Conservation (phyloP, 2,888 invertebrate species). For the Crepidodera aurea region DNA sequence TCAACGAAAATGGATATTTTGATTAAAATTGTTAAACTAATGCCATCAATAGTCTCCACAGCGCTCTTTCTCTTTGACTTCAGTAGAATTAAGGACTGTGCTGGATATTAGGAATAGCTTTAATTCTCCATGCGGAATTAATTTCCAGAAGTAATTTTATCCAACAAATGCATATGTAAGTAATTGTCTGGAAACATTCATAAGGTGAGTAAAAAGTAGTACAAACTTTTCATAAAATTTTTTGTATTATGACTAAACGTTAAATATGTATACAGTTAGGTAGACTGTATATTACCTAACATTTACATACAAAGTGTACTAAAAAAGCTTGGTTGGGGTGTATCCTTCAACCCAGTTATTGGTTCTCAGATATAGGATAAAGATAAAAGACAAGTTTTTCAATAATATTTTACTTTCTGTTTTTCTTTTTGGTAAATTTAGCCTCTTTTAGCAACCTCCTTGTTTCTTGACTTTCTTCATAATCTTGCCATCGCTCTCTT, state of each 20-base stretch:
- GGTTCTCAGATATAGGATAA: no score
- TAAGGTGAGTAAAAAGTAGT: no score
- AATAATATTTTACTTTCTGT: background rate
- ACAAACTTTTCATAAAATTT: no score
- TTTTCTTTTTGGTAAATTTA: conserved; percentile 36
- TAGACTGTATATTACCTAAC: no score
- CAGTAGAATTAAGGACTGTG: background rate
- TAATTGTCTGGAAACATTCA: no score
- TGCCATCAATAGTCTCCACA: conserved; percentile 15
- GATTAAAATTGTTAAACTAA: conserved; percentile 18
- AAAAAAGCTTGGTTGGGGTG: no score
- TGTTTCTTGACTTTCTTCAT: conserved; percentile 39
- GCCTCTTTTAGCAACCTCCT: conserved; percentile 39
- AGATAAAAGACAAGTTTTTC: no score
- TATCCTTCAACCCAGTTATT: no score
- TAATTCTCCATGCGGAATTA: background rate
- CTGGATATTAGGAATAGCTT: background rate
- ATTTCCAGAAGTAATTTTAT: background rate
- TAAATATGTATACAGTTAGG: no score
- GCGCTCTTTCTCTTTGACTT: background rate
- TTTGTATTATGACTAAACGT: no score
- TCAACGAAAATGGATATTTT: conserved; percentile 24
- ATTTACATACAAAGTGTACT: no score
- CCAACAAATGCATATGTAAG: no score
- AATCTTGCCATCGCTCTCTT: conserved; percentile 30